phyloP scores from a whole-genome alignment of 2,797 vertebrate species.

The Bucorvus abyssinicus region DNA sequence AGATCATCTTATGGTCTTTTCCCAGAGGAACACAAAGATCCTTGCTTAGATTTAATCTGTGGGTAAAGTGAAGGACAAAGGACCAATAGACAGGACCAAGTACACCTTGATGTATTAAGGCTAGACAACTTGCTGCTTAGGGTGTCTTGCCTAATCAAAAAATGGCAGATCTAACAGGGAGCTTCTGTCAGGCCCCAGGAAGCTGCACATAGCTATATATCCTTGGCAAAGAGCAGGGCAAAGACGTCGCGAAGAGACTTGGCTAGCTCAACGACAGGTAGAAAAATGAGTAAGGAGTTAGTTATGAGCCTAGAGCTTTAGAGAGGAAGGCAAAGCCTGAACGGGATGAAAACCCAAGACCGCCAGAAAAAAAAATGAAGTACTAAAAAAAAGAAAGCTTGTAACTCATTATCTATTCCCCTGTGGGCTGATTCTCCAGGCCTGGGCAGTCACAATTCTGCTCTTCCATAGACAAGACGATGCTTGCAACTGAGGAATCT shows the following conservation, averaged over 20 bases:
- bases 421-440: not conserved
- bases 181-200: not conserved
- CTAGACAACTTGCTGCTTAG: not conserved
- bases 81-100: not conserved
- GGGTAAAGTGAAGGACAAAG: not conserved
- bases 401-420: not conserved
- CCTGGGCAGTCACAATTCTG: not conserved
- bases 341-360: not conserved
- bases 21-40: not conserved
- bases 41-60: not conserved
- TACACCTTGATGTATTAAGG: not conserved
- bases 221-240: not conserved
- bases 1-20: not conserved
- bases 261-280: not conserved
- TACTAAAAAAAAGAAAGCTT: not conserved
- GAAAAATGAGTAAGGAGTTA: not conserved
- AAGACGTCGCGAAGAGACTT: not conserved
- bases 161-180: not conserved
- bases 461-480: accelerated
- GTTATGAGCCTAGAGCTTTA: not conserved
- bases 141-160: not conserved
- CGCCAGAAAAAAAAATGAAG: accelerated
- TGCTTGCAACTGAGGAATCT: not conserved
- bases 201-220: not conserved
- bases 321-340: not conserved